Evolutionary conservation across 2,113 vertebrate species (phyloP), one percentile per base, ranked within the genome.

Genomic region (Macquaria ambigua): DNA sequence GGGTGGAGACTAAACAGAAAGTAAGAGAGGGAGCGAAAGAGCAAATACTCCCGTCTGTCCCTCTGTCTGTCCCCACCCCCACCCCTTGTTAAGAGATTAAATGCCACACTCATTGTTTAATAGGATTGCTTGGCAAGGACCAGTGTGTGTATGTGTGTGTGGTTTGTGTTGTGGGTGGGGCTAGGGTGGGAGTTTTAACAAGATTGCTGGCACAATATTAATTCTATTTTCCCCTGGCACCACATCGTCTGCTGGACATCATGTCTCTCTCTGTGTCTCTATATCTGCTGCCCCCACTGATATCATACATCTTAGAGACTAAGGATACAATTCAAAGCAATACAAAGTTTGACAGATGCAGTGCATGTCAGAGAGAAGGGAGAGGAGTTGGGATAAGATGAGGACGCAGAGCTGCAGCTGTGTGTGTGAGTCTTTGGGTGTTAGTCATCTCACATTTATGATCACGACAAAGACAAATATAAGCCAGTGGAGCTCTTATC

Each of bases 61-160:
- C 53, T 81, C 76, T 77, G 77, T 89, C 83, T 87, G 55, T 87
- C 80, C 87, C 53, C 73, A 83, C 34, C 34, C 34, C 34, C 46
- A 50, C 77, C 6, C n/a, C 84, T 70, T 82, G 87, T 88, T 90
- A 92, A 82, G 74, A 93, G 85, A 93, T 94, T 89, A 90, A 92
- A 93, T 81, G 72, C 82, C 82, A 70, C 76, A 77, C 77, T 93
- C 64, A 82, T 88, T 90, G 86, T 94, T 91, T 93, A 92, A 92
- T 90, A 92, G 89, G 91, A 94, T 93, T 93, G 92, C 89, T 92
- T 93, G 90, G 91, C 91, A 91, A 67, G 86, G 82, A 81, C 63
- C 59, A 1, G n/a, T 58, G 56, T 80, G 50, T 68, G 76, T 70
- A 15, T 82, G 31, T 72, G 39, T 63, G 71, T 78, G 71, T 68